Percentiles rank a stretch among this genome's conserved stretches.
These are phyloP conservation scores for Drosophila lowei DNA, from an alignment of 1,140 invertebrate genomes.

Conservation along the genomic window DNA sequence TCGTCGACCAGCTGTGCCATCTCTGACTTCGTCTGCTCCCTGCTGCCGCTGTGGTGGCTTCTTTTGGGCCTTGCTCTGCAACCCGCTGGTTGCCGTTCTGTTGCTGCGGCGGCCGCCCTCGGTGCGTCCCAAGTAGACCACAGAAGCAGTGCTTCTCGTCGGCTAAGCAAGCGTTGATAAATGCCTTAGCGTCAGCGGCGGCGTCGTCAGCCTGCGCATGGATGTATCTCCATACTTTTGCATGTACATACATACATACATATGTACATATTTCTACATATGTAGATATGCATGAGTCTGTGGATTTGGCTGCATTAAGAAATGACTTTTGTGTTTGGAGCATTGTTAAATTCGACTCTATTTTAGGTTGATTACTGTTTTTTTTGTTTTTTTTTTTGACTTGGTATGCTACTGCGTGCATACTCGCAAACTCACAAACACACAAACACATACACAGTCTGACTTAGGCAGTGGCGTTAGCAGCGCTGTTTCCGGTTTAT, in stretches of 20 bases:
- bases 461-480: too few species aligned
- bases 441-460: too few species aligned
- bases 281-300: conserved; percentile 8
- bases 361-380: conserved; percentile 22
- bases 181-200: conserved; percentile 48
- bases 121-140: too few species aligned
- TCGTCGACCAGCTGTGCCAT: not conserved
- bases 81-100: not conserved
- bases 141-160: too few species aligned
- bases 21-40: conserved; percentile 14
- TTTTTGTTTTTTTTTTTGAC: too few species aligned
- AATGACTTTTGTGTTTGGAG: conserved; percentile 20
- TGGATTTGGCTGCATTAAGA: conserved; percentile 49
- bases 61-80: not conserved
- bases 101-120: not conserved
- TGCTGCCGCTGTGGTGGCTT: conserved; percentile 1
- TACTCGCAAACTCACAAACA: too few species aligned
- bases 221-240: not conserved
- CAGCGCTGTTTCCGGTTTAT: too few species aligned
- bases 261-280: not conserved
- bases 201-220: conserved; percentile 41
- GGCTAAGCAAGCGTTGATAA: conserved; percentile 27
- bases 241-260: not conserved
- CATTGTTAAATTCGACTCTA: conserved; percentile 37
- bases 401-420: too few species aligned